Evolutionary conservation across 2,113 vertebrate species (phyloP).

Genomic region (Sterrhoptilus dennistouni): DNA sequence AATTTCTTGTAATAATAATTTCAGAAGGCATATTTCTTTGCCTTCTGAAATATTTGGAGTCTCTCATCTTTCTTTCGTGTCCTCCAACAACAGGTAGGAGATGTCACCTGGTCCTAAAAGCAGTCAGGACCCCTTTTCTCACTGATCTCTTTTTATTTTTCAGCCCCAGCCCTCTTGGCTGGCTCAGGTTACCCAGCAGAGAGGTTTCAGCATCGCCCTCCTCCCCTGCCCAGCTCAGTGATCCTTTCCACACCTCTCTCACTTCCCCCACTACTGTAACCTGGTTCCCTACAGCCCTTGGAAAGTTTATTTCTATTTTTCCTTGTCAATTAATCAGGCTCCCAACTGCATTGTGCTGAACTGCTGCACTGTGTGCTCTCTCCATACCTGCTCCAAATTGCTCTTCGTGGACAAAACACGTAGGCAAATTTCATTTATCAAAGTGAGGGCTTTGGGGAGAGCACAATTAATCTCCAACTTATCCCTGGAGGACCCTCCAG

Average conservation of each 20-base stretch:
- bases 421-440: slow-evolving; percentile 11
- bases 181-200: background rate
- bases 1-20: no score
- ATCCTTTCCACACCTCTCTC: background rate
- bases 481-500: background rate
- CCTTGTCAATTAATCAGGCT: background rate
- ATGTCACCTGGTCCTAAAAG: background rate
- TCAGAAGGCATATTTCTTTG: no score
- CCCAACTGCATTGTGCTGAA: background rate
- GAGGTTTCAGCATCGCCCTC: background rate
- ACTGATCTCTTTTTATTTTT: background rate
- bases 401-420: background rate
- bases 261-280: background rate
- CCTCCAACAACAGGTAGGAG: no score
- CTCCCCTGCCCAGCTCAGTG: no score
- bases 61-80: no score
- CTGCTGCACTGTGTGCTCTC: background rate
- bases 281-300: background rate
- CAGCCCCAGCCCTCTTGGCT: background rate
- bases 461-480: slow-evolving; percentile 18
- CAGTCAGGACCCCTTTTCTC: background rate
- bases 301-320: slow-evolving; percentile 17
- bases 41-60: no score
- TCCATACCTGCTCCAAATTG: background rate
- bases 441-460: background rate